Evolutionary conservation across 2,888 invertebrate species (phyloP).

Genomic region (Petrophora chlorosata): DNA sequence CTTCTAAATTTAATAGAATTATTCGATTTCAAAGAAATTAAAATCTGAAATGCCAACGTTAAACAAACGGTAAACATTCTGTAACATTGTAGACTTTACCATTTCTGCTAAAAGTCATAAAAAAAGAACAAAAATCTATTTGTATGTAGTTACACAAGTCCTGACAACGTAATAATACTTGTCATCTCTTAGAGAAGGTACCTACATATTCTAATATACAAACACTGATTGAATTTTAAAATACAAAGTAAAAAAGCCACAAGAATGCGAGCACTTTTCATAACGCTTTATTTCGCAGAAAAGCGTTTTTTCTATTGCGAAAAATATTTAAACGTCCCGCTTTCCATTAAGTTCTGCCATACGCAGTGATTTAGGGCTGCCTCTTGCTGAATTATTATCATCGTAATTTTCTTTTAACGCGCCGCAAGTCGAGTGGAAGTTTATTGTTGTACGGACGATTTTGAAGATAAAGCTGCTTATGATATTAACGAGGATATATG

Average conservation of each 20-base stretch:
- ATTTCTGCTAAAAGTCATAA: no score
- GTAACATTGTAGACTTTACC: no score
- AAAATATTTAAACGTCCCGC: constrained; percentile 57
- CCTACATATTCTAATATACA: no score
- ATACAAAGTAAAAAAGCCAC: not conserved
- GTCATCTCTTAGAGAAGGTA: no score
- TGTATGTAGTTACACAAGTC: no score
- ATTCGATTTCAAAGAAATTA: no score
- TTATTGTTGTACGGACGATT: constrained; percentile 43
- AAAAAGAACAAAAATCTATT: no score
- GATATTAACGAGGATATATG: constrained; percentile 19
- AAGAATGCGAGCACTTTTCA: constrained; percentile 2
- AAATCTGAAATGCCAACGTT: no score
- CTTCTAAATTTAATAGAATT: no score
- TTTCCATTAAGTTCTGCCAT: constrained; percentile 62
- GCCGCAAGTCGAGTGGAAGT: constrained; percentile 46
- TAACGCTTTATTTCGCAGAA: constrained; percentile 26
- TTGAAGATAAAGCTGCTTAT: constrained; percentile 27
- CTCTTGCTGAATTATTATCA: constrained; percentile 54
- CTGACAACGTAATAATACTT: no score
- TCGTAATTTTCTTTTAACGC: constrained; percentile 50
- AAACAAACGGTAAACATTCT: no score
- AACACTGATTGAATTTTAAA: no score
- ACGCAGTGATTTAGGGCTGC: constrained; percentile 63
- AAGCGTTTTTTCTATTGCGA: constrained; percentile 58